Conservation (phyloP, 2,888 invertebrate genomes). For the Diogma glabrata region DNA sequence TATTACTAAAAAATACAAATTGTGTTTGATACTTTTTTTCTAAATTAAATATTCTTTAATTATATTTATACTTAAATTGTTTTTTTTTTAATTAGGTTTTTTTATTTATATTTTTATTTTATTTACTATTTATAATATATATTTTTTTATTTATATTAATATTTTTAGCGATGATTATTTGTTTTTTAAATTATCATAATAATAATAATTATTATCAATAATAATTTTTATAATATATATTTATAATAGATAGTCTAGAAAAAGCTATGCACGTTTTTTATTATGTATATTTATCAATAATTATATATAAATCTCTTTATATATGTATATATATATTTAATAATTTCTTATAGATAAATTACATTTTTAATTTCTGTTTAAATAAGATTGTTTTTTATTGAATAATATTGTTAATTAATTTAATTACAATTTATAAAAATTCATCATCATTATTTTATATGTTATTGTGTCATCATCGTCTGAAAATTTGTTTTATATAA, state of each 20-base stretch:
- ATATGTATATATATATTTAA: background rate
- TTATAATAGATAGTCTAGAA: background rate
- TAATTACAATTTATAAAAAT: too few species aligned
- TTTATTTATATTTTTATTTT: conserved; percentile 3
- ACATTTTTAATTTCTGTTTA: conserved; percentile 1
- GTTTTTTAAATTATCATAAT: conserved; percentile 2
- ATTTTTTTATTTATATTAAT: background rate
- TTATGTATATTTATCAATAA: background rate
- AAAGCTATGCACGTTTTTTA: too few species aligned
- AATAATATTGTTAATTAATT: too few species aligned
- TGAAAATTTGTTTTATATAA: conserved; percentile 8
- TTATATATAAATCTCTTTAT: background rate
- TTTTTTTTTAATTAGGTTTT: background rate
- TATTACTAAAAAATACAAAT: conserved; percentile 9
- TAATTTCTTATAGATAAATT: background rate
- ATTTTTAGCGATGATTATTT: conserved; percentile 3
- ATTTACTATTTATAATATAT: background rate
- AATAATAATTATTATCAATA: background rate
- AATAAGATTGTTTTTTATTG: conserved; percentile 6
- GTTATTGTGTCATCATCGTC: conserved; percentile 6
- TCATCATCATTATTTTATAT: conserved; percentile 7
- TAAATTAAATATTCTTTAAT: too few species aligned
- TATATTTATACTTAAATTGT: background rate
- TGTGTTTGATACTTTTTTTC: conserved; percentile 8
- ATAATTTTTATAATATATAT: background rate